phyloP scores from a whole-genome alignment of 2,888 invertebrate species.

The Dryobotodes eremita region DNA sequence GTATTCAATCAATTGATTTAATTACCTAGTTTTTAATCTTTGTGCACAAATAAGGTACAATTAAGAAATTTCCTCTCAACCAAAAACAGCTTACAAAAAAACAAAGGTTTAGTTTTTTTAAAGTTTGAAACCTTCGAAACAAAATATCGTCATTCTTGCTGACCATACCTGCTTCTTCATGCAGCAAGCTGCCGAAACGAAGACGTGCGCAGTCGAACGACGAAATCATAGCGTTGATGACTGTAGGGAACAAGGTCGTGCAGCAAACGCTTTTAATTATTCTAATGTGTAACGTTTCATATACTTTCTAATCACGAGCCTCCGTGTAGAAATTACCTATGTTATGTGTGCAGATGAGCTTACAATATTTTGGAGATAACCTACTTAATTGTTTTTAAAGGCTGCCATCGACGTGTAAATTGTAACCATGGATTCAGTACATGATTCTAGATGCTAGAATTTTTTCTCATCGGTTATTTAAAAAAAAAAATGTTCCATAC shows the following conservation, averaged over 20 bases:
- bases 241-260: conserved; percentile 80
- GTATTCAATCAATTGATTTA: background rate
- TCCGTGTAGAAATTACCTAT: conserved; percentile 56
- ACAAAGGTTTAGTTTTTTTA: background rate
- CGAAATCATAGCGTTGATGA: conserved; percentile 70
- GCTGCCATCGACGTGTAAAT: too few relatives aligned
- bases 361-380: conserved; percentile 15
- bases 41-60: background rate
- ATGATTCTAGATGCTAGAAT: too few relatives aligned
- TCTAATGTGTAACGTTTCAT: conserved; percentile 76
- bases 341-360: conserved; percentile 51
- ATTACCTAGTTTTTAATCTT: background rate
- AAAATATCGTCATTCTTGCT: conserved; percentile 57
- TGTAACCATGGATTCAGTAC: too few relatives aligned
- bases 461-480: too few relatives aligned
- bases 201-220: conserved; percentile 68
- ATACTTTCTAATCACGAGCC: conserved; percentile 86
- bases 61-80: background rate
- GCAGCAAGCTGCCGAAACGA: conserved; percentile 75
- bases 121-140: background rate
- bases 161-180: conserved; percentile 74
- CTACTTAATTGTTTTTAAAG: background rate
- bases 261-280: conserved; percentile 84
- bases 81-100: background rate
- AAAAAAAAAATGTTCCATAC: too few relatives aligned